phyloP scores from a whole-genome alignment of 2,797 vertebrate species.

The Melanotaenia pygmaea region DNA sequence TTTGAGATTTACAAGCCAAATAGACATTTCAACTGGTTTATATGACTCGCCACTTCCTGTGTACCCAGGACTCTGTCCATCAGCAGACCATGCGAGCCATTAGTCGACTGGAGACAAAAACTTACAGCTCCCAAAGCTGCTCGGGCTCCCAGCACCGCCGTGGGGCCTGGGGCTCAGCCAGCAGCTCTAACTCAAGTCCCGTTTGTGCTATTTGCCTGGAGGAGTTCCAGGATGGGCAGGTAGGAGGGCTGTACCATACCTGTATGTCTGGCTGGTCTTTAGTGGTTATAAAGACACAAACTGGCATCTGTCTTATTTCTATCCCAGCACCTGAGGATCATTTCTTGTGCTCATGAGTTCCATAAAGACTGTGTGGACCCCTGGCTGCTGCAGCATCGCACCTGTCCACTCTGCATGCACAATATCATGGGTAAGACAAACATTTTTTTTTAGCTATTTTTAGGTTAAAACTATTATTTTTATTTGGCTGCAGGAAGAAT shows the following conservation, averaged over 20 bases:
- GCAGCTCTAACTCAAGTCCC: constrained; percentile 92
- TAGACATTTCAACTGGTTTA: neutral
- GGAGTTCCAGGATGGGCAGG: constrained; percentile 97
- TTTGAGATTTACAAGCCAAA: neutral
- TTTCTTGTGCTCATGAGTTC: constrained; percentile 96
- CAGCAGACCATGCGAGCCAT: constrained; percentile 94
- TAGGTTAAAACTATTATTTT: neutral
- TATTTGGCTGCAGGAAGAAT: neutral
- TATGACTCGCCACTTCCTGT: neutral
- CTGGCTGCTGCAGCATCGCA: constrained; percentile 95
- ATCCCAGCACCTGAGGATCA: constrained; percentile 92
- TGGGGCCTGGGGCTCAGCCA: constrained; percentile 84
- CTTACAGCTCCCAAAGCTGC: constrained; percentile 85
- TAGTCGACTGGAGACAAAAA: constrained; percentile 88
- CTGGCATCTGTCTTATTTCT: neutral
- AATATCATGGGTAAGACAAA: constrained; percentile 93
- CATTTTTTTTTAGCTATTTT: constrained; percentile 19
- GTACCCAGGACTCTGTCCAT: constrained; percentile 88
- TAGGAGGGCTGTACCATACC: constrained; percentile 59
- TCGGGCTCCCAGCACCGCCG: constrained; percentile 76
- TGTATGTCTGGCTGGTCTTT: neutral
- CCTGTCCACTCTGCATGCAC: constrained; percentile 98
- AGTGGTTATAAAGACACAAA: neutral
- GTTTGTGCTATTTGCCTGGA: constrained; percentile 96
- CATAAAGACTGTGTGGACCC: constrained; percentile 96